Evolutionary conservation across 2,888 invertebrate genomes (phyloP), one percentile per base, ranked within the genome.

Genomic region (Lepidocyrtinus sp.): DNA sequence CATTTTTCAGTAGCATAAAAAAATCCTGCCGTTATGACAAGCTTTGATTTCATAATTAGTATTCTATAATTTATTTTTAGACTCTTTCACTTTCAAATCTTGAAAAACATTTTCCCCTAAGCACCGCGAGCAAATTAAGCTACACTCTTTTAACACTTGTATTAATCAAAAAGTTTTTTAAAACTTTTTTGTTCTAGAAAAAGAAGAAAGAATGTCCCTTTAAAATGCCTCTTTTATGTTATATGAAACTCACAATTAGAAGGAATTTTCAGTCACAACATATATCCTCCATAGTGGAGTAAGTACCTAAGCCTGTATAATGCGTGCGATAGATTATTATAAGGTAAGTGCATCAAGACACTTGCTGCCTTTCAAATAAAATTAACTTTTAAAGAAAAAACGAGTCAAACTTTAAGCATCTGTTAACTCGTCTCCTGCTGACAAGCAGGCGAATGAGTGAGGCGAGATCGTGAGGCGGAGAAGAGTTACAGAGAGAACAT

Each of bases 331-430:
- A 50, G 50, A 50, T 50, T 50, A 50, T n/a, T 50, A 50, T 50
- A 50, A 50, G 50, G 50, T 50, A 50, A 50, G 50, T 50, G 50
- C 50, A 50, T 50, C 50, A 75, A 79, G 79, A 73, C 79, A 74
- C 79, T 79, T 79, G 79, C 79, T 74, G 79, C 79, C 79, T 79
- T 74, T 79, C 79, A 79, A 79, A 75, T 79, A 79, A 79, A 79
- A 79, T 79, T 79, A 79, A 79, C 79, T 79, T 79, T 79, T 74
- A 74, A 74, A 68, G 64, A 69, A 74, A 25, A 79, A 79, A 74
- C 79, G 70, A 79, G 79, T 79, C 69, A 79, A 79, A 79, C 74
- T 79, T 79, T 79, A 79, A 79, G 79, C 79, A 79, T 79, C 79
- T 79, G 79, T 74, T 79, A 79, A 79, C 79, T 79, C 79, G 64